Evolutionary conservation across 2,113 vertebrate genomes (phyloP).

Genomic region (Rhodinocichla rosea): DNA sequence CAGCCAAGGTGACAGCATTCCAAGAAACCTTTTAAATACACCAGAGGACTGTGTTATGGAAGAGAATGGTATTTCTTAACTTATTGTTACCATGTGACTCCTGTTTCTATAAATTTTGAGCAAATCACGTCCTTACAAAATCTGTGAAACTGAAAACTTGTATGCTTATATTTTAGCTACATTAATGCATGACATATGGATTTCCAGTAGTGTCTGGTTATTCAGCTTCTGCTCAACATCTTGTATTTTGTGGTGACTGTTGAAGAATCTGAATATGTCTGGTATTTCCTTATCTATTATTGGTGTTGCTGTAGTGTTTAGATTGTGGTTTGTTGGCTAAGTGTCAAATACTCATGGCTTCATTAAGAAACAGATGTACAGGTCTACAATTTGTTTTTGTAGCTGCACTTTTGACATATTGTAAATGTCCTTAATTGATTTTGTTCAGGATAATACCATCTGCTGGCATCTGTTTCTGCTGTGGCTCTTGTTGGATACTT

Average conservation of each 20-base stretch:
- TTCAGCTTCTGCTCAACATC: not conserved
- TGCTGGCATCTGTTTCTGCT: slow-evolving; percentile 36
- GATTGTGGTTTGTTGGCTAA: slow-evolving; percentile 28
- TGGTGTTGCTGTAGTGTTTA: slow-evolving; percentile 9
- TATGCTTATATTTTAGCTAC: not conserved
- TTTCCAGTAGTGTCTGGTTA: not conserved
- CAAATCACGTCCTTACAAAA: not conserved
- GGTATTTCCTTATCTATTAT: not conserved
- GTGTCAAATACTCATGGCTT: slow-evolving; percentile 20
- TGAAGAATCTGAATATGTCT: not conserved
- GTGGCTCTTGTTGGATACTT: not conserved
- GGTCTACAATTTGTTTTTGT: slow-evolving; percentile 39
- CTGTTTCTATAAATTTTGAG: not conserved
- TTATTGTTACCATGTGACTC: not conserved
- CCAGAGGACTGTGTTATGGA: not conserved
- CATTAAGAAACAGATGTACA: slow-evolving; percentile 54
- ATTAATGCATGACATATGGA: slow-evolving; percentile 1
- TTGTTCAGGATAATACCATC: slow-evolving; percentile 37
- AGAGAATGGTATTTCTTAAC: not conserved
- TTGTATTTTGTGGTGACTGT: not conserved
- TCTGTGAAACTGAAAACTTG: not conserved
- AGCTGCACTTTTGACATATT: slow-evolving; percentile 18
- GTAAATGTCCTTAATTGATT: slow-evolving; percentile 43
- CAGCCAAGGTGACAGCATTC: not conserved
- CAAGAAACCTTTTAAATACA: not conserved